Conservation (phyloP, 1,140 invertebrate genomes). For the Platorchestia sp. region DNA sequence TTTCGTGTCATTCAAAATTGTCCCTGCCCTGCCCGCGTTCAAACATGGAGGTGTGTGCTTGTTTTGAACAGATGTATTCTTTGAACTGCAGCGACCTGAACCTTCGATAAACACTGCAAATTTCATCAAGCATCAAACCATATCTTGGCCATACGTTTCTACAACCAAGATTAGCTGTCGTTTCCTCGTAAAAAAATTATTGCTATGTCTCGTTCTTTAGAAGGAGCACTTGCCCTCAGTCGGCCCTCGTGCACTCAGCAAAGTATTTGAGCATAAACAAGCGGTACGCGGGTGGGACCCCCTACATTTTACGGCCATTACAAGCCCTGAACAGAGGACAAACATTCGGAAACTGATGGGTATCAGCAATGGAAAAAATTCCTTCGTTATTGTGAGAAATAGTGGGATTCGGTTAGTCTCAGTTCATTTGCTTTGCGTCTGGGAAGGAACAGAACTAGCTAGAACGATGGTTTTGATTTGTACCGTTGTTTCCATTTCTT, state of each 20-base stretch:
- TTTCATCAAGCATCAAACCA: background rate
- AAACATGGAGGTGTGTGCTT: background rate
- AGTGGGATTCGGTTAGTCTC: no score
- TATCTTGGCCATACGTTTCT: background rate
- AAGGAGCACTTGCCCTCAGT: background rate
- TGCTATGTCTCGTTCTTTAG: background rate
- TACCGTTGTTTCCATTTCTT: no score
- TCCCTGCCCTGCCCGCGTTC: no score
- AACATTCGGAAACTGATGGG: background rate
- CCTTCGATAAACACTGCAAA: background rate
- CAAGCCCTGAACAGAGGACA: background rate
- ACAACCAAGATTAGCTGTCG: background rate
- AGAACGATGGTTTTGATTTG: no score
- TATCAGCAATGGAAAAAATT: background rate
- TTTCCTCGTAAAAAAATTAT: background rate
- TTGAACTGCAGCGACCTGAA: background rate
- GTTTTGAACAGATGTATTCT: background rate
- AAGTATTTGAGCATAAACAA: background rate
- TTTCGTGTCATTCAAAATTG: no score
- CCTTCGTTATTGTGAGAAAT: no score
- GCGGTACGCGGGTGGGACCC: no score
- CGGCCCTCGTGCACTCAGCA: background rate
- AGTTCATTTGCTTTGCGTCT: no score
- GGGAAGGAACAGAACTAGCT: no score
- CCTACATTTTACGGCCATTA: background rate